Conservation (phyloP, 2,888 invertebrate species). For the Hypomecis punctinalis region DNA sequence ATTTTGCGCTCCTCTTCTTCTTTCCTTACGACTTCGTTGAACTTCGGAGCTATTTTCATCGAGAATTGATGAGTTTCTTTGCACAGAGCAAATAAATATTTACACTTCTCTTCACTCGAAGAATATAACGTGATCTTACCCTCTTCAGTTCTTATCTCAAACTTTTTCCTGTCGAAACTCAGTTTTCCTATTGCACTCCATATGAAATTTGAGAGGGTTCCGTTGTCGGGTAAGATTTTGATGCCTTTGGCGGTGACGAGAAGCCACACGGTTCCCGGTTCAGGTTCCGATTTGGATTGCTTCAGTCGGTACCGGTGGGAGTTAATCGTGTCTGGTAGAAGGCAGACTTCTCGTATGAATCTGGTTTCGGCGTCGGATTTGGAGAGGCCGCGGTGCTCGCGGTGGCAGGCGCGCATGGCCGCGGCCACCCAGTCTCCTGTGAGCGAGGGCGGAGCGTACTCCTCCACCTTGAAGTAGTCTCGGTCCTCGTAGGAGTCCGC, state of each 20-base stretch:
- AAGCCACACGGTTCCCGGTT: constrained; percentile 93
- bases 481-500: constrained; percentile 76
- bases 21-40: constrained; percentile 92
- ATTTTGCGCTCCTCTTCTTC: constrained; percentile 91
- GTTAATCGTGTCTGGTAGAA: constrained; percentile 93
- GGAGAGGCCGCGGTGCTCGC: constrained; percentile 91
- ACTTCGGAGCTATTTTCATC: constrained; percentile 94
- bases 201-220: constrained; percentile 91
- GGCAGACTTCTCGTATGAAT: constrained; percentile 95
- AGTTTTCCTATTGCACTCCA: constrained; percentile 98
- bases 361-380: constrained; percentile 93
- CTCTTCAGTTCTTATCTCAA: constrained; percentile 96
- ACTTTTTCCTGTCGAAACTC: constrained; percentile 98
- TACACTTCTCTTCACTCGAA: constrained; percentile 96
- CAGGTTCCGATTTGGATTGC: constrained; percentile 89
- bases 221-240: constrained; percentile 91
- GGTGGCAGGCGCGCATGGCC: constrained; percentile 91
- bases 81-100: constrained; percentile 94
- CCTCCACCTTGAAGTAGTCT: constrained; percentile 90
- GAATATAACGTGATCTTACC: constrained; percentile 96
- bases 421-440: constrained; percentile 85
- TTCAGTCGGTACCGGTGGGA: constrained; percentile 94
- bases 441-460: constrained; percentile 91
- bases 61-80: constrained; percentile 98
- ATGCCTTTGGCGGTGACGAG: constrained; percentile 97